phyloP scores from a whole-genome alignment of 1,140 invertebrate species.

The Plodia interpunctella region DNA sequence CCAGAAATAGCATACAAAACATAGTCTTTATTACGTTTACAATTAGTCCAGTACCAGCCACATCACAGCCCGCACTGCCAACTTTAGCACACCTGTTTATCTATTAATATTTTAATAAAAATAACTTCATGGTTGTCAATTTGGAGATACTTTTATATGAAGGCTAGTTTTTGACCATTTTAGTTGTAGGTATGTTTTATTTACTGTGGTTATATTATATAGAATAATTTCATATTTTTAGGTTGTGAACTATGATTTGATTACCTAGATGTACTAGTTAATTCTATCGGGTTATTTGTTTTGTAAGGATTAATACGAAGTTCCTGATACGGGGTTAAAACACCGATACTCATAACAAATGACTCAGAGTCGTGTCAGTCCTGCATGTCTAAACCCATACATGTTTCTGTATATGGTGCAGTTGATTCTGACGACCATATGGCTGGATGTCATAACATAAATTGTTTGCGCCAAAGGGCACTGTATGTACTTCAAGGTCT shows the following conservation, averaged over 20 bases:
- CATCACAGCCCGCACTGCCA: slow-evolving; percentile 52
- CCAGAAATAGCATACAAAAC: slow-evolving; percentile 54
- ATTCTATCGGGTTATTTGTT: no score
- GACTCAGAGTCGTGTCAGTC: neutral
- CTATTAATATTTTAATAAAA: slow-evolving; percentile 72
- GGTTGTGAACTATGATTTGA: no score
- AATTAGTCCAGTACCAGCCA: slow-evolving; percentile 61
- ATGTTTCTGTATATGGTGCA: neutral
- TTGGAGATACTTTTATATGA: neutral
- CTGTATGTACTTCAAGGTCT: no score
- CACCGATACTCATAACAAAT: no score
- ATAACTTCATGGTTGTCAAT: slow-evolving; percentile 32
- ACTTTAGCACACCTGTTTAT: slow-evolving; percentile 59
- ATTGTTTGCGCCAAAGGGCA: neutral
- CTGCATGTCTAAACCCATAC: neutral
- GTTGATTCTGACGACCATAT: neutral
- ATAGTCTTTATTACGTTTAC: slow-evolving; percentile 53
- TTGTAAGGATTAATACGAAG: no score
- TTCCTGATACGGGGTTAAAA: no score
- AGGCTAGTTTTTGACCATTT: no score
- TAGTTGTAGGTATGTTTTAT: no score
- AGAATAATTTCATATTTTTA: no score
- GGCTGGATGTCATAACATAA: neutral
- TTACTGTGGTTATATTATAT: no score
- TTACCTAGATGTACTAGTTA: no score